Evolutionary conservation across 2,113 vertebrate genomes (phyloP).

Genomic region (Sula dactylatra): DNA sequence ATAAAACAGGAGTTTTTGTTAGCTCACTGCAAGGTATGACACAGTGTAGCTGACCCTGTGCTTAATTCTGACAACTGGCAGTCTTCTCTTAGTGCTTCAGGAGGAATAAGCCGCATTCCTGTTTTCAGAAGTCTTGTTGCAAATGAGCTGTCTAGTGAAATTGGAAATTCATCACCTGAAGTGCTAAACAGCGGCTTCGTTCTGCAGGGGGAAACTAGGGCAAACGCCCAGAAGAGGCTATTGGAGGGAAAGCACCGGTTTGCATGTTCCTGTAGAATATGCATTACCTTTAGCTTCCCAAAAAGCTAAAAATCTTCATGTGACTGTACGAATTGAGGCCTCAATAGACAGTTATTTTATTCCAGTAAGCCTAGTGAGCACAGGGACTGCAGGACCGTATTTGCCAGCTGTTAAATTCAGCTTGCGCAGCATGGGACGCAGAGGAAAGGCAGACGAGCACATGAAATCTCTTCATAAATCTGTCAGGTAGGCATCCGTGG

Average conservation of each 20-base stretch:
- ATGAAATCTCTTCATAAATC: neutral
- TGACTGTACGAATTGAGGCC: neutral
- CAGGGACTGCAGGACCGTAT: neutral
- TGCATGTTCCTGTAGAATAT: neutral
- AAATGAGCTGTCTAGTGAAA: neutral
- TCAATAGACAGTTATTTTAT: neutral
- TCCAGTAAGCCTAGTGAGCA: neutral
- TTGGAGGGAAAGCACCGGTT: neutral
- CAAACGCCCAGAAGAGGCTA: neutral
- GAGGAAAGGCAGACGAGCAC: neutral
- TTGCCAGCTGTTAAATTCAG: neutral
- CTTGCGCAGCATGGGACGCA: neutral
- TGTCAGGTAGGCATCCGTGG: neutral
- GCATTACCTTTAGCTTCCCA: neutral
- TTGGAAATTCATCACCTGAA: neutral
- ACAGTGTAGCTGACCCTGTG: rapidly evolving
- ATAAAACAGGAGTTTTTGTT: neutral
- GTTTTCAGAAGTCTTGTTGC: neutral
- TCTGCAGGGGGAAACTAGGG: neutral
- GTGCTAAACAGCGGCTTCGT: neutral
- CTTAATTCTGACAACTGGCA: neutral
- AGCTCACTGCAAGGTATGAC: neutral
- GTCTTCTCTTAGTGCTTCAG: rapidly evolving
- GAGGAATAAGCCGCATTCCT: neutral
- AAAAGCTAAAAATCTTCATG: neutral